Base-by-base conservation (phyloP, 2,797 vertebrate species). In the Coranthus polyacanthus region DNA sequence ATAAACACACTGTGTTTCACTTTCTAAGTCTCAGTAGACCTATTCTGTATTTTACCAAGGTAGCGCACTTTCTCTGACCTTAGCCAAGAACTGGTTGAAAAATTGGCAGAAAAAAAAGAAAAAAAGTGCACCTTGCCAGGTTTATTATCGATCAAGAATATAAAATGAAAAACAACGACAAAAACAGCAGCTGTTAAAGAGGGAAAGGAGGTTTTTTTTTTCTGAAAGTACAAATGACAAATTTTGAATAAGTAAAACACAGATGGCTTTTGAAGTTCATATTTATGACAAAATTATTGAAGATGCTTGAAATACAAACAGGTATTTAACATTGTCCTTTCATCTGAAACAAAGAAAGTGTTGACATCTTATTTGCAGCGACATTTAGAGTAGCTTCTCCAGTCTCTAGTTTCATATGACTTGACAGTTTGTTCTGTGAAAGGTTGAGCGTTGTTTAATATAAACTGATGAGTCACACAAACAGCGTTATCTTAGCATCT, bases 391-490 rank as follows among this genome's bases (percentile, higher is more conserved):
- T 12, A 43, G 44, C 46, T 10, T 56, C 41, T 75, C 12, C 2
- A 18, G 43, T 67, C n/a, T 64, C 43, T 20, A 17, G 24, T 72
- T 75, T 75, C 38, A 53, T 56, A 7, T 58, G 44, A 68, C 51
- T 52, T 58, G 61, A 65, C 45, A 64, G 54, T 76, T 77, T 81
- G 13, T 53, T 16, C 16, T 46, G 44, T 63, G 36, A 73, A 53
- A 43, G 26, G 0, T 0, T 62, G 17, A 43, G 26, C 9, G 38
- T 56, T 75, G 15, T 63, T 51, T 37, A 22, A 57, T 49, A 45
- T 42, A 56, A 68, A 49, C 18, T 62, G 41, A 66, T 76, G 52
- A 67, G 22, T 79, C 42, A 77, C 49, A 43, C n/a, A 22, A 51
- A 45, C 32, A 9, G 18, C 53, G 39, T 69, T 72, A 62, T 66